Base-by-base conservation (phyloP, 2,888 invertebrate species). In the Quadriops clusia region DNA sequence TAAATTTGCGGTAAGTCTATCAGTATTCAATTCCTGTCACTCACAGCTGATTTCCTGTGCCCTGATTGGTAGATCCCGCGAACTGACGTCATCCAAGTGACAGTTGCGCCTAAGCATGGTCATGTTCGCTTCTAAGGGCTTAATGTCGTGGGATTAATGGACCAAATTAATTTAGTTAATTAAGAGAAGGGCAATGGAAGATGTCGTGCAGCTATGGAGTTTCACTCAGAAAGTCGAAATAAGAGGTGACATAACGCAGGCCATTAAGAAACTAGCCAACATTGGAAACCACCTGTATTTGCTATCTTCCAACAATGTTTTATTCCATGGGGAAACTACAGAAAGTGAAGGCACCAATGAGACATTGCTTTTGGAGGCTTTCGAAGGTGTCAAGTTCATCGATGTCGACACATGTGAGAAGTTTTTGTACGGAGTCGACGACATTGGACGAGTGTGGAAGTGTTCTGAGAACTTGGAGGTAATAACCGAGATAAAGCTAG, bases 341-440 rank as follows among this genome's bases (percentile, higher is more conserved):
- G 37, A 44, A 17, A 30, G 48, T 14, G 46, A 51, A 7, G 42
- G 53, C 13, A 60, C 62, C 7, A n/a, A n/a, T n/a, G 58, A 63
- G 37, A 53, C 53, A 16, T 51, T 65, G 36, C 51, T 63, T 39
- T 63, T 67, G 43, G 61, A 61, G 38, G 67, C 61, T 51, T 59
- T 67, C 30, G 60, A 63, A 27, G 65, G 68, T 36, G 61, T 72
- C 39, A 61, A 63, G 41, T 72, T 72, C 15, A 61, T 71, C 41
- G 77, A 78, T 60, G 68, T 79, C 54, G 72, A 74, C 42, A 66
- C 68, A 46, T 69, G 70, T 50, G 66, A 67, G 45, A 63, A 69
- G 42, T 56, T 66, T 45, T 56, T 78, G 25, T 77, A 71, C 52
- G 60, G 72, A 35, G 69, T 78, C 38, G 72, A 72, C 57, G 60